phyloP scores from a whole-genome alignment of 1,140 invertebrate genomes.

The Chymomyza costata region DNA sequence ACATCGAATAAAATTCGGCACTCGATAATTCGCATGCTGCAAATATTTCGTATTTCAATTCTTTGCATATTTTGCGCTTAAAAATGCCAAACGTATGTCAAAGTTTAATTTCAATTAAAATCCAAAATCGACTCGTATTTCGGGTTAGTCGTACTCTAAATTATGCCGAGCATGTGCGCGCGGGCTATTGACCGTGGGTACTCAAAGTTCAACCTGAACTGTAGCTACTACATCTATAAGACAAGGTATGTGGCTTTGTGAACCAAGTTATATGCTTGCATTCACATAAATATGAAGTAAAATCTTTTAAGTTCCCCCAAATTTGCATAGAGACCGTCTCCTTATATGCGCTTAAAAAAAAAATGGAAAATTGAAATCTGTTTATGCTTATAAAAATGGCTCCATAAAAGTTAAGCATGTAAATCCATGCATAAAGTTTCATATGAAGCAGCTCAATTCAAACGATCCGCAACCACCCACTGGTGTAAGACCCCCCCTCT shows the following conservation, averaged over 20 bases:
- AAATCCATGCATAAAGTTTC: slow-evolving; percentile 57
- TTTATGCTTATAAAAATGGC: slow-evolving; percentile 36
- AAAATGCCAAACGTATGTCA: slow-evolving; percentile 46
- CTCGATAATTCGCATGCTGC: too few species aligned
- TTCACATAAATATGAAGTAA: slow-evolving; percentile 40
- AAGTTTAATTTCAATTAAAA: slow-evolving; percentile 70
- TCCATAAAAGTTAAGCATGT: slow-evolving; percentile 31
- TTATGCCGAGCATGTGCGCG: slow-evolving; percentile 28
- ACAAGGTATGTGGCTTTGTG: too few species aligned
- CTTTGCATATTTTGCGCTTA: slow-evolving; percentile 20
- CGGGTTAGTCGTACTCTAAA: slow-evolving; percentile 33
- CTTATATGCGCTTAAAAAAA: too few species aligned
- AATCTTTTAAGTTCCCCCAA: slow-evolving; percentile 20
- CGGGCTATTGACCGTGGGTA: too few species aligned
- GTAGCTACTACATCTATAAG: too few species aligned
- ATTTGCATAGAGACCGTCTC: background rate
- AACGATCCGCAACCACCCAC: slow-evolving; percentile 12
- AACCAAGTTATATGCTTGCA: too few species aligned
- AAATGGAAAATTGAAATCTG: slow-evolving; percentile 33
- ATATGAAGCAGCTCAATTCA: slow-evolving; percentile 37
- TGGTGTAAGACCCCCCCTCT: background rate
- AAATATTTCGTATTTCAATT: too few species aligned
- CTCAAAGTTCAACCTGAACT: too few species aligned
- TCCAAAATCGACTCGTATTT: slow-evolving; percentile 27
- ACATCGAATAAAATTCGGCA: too few species aligned